Evolutionary conservation across 2,797 vertebrate species (phyloP).

Genomic region (Psittacula echo): DNA sequence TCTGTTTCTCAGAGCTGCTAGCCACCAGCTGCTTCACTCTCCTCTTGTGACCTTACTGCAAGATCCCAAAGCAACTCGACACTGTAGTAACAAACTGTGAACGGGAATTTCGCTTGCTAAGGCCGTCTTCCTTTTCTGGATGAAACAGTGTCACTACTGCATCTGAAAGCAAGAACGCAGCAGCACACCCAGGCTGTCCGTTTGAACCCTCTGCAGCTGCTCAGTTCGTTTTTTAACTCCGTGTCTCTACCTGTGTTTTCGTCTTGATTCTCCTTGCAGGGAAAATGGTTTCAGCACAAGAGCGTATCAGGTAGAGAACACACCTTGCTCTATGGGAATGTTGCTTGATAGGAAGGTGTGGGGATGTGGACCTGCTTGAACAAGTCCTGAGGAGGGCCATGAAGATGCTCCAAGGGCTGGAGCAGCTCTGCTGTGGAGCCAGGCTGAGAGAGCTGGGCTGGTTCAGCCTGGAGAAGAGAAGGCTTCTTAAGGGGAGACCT

Average conservation of each 20-base stretch:
- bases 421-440: background rate
- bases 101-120: background rate
- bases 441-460: background rate
- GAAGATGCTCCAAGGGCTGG: background rate
- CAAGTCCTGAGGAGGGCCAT: background rate
- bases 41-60: background rate
- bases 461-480: background rate
- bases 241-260: background rate
- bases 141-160: background rate
- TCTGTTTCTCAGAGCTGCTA: background rate
- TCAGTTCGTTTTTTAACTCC: background rate
- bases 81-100: background rate
- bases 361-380: background rate
- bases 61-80: background rate
- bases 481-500: background rate
- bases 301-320: background rate
- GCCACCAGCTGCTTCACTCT: background rate
- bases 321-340: background rate
- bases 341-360: background rate
- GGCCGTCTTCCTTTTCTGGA: background rate
- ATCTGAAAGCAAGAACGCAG: background rate
- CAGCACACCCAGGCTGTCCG: fast-evolving
- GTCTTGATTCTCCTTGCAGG: background rate
- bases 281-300: background rate
- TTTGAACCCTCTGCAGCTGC: background rate